Evolutionary conservation across 2,113 vertebrate genomes (phyloP).

Genomic region (Cyanocitta stelleri): DNA sequence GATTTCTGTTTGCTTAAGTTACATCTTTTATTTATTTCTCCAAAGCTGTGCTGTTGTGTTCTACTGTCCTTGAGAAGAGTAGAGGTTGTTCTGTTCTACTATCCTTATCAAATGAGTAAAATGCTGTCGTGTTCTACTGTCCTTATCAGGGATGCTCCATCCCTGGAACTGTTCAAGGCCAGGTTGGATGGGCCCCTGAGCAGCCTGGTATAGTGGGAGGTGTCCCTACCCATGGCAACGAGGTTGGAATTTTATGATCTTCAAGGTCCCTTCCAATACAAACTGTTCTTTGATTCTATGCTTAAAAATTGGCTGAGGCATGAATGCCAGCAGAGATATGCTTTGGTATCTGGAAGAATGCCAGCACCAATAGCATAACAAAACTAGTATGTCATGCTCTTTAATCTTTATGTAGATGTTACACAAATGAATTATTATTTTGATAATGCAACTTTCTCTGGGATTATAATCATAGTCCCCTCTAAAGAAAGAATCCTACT

Average conservation of each 20-base stretch:
- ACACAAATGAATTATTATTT: neutral
- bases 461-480: neutral
- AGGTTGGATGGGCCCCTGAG: neutral
- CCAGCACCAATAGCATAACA: neutral
- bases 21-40: neutral
- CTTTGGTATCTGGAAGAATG: neutral
- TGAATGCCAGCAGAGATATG: neutral
- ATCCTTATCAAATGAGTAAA: neutral
- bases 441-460: neutral
- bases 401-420: neutral
- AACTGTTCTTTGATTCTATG: neutral
- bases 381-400: neutral
- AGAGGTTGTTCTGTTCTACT: neutral
- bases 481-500: neutral
- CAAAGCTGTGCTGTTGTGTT: neutral
- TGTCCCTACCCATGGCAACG: accelerated
- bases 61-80: neutral
- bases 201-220: neutral
- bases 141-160: neutral
- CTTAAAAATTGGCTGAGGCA: neutral
- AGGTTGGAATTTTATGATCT: neutral
- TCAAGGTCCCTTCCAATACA: neutral
- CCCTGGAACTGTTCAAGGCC: neutral
- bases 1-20: neutral
- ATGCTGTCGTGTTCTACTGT: neutral